Evolutionary conservation across 1,140 invertebrate species (phyloP), one percentile per base, ranked within the genome.

Genomic region (Drusus annulatus): DNA sequence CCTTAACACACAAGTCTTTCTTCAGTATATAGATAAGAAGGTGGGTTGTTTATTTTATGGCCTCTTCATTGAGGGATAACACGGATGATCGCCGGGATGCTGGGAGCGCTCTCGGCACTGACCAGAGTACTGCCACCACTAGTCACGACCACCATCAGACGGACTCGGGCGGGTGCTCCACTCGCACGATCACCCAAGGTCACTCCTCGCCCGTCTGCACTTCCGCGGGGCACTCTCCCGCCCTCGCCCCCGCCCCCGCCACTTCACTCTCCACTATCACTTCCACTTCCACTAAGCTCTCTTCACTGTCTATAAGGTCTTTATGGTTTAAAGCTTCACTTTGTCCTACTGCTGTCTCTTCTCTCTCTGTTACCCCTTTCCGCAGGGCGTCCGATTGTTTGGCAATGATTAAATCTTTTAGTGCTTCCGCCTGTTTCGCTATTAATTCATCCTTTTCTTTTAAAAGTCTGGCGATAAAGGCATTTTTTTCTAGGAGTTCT

Each of bases 1-100:
- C 76, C 50, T 76, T 76, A 76, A 76, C 45, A 56, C 36, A 31
- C 74, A 51, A 80, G 78, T 83, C 79, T 83, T 80, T 83, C 78
- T 69, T 80, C 76, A 79, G 80, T 76, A 76, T 83, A 83, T 21
- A 77, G 79, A n/a, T 76, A 79, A 83, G 78, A 81, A 83, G 82
- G 82, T 83, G 82, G 82, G 82, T 73, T 78, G 74, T 77, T 79
- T 78, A 74, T 80, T 58, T 74, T 77, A 79, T 82, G 36, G 51
- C 65, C 78, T 77, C 69, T 54, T 54, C 71, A 50, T 54, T 16
- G 36, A 65, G 76, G 79, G 68, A 56, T 81, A 78, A 63, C 17
- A 52, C 54, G 31, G 31, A 36, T 36, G 31, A 36, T 36, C 31
- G 31, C 36, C 13, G 36, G 36, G 36, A 8, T n/a, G n/a, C 36